Conservation (phyloP, 2,113 vertebrate species). For the Plotosus lineatus region DNA sequence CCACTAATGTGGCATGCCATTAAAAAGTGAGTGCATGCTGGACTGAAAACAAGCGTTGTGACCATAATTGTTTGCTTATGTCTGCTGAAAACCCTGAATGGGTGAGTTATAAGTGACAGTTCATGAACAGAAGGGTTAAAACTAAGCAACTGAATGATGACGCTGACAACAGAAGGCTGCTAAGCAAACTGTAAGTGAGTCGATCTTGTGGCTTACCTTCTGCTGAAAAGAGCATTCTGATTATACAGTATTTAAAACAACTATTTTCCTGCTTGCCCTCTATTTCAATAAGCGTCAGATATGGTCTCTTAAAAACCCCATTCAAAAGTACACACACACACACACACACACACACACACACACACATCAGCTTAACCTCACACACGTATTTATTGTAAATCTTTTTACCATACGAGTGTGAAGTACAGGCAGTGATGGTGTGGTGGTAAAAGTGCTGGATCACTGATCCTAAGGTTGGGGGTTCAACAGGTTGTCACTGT, state of each 20-base stretch:
- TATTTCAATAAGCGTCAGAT: conserved; percentile 16
- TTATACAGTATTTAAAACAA: conserved; percentile 58
- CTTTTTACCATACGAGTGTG: conserved; percentile 16
- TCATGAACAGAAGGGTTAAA: conserved; percentile 44
- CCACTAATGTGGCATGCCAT: conserved; percentile 38
- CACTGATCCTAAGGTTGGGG: too few relatives aligned
- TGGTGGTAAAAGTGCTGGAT: too few relatives aligned
- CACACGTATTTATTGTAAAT: conserved; percentile 8
- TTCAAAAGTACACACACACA: conserved; percentile 32
- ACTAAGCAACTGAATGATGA: conserved; percentile 30
- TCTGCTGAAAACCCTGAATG: conserved; percentile 42
- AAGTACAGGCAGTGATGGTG: too few relatives aligned
- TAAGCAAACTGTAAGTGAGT: conserved; percentile 43
- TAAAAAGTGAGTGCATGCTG: conserved; percentile 38
- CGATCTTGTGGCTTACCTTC: conserved; percentile 58
- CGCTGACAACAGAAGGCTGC: conserved; percentile 45
- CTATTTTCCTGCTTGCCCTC: conserved; percentile 50
- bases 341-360: conserved; percentile 31
- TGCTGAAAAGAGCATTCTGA: conserved; percentile 52
- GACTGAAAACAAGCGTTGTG: conserved; percentile 17
- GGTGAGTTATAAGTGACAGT: conserved; percentile 38
- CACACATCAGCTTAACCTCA: not conserved
- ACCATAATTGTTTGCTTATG: conserved; percentile 44
- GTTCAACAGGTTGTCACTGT: too few relatives aligned
- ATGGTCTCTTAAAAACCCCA: not conserved